phyloP scores from a whole-genome alignment of 2,797 vertebrate genomes.

The Anolis apletophallus region DNA sequence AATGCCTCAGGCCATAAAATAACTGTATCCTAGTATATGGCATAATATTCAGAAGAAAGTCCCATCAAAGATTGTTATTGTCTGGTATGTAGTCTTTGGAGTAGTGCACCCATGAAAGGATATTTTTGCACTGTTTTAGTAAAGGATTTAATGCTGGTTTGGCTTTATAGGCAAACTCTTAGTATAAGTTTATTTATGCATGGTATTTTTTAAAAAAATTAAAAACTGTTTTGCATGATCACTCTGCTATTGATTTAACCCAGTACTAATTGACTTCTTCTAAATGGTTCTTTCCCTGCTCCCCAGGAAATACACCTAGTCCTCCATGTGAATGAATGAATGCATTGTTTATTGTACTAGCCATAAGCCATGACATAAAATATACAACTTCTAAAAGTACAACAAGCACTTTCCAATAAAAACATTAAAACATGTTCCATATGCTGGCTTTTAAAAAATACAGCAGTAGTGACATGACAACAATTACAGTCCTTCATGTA shows the following conservation, averaged over 20 bases:
- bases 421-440: too few species aligned
- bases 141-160: constrained; percentile 3
- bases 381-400: too few species aligned
- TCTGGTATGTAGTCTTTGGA: not conserved
- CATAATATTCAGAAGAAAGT: not conserved
- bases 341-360: too few species aligned
- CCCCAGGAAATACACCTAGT: not conserved
- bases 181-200: constrained; percentile 6
- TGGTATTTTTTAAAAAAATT: not conserved
- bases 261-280: constrained; percentile 16
- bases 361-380: too few species aligned
- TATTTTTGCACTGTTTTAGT: not conserved
- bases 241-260: not conserved
- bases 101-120: not conserved
- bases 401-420: too few species aligned
- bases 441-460: too few species aligned
- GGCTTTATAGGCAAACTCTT: not conserved
- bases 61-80: not conserved
- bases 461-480: too few species aligned
- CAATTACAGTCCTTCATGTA: too few species aligned
- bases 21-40: not conserved
- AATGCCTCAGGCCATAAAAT: not conserved
- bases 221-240: constrained; percentile 15
- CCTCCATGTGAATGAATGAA: too few species aligned
- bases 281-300: not conserved